Evolutionary conservation across 2,797 vertebrate species (phyloP).

Genomic region (Fistularia commersonii): DNA sequence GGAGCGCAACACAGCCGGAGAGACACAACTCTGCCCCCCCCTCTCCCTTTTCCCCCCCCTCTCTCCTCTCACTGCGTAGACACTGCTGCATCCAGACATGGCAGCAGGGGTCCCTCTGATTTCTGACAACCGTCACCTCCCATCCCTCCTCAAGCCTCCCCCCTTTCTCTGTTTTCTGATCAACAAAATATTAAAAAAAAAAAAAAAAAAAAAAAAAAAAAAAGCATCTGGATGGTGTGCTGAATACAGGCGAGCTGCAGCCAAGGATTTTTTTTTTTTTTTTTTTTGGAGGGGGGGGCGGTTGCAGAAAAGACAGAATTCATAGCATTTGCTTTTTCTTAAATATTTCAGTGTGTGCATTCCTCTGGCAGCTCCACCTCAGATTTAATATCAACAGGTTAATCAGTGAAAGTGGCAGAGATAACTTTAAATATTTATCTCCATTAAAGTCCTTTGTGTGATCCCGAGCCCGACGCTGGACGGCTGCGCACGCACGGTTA

Average conservation of each 20-base stretch:
- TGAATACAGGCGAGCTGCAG: constrained; percentile 2
- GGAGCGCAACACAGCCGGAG: constrained; percentile 38
- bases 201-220: not conserved
- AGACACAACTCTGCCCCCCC: constrained; percentile 38
- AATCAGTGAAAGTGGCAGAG: not conserved
- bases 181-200: constrained; percentile 20
- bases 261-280: no score
- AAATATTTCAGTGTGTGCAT: no score
- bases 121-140: constrained; percentile 38
- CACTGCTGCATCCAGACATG: constrained; percentile 60
- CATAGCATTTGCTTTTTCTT: no score
- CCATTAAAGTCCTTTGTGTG: not conserved
- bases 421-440: no score
- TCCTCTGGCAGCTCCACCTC: no score
- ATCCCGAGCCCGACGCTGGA: not conserved
- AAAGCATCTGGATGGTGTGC: constrained; percentile 27
- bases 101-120: constrained; percentile 55
- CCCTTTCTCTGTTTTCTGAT: constrained; percentile 14
- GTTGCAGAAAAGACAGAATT: no score
- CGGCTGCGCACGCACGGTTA: not conserved
- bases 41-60: constrained; percentile 4
- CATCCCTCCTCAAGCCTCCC: constrained; percentile 18
- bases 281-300: no score
- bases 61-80: constrained; percentile 41
- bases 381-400: constrained; percentile 46